phyloP scores from a whole-genome alignment of 2,113 vertebrate genomes.

The Xenopus laevis region DNA sequence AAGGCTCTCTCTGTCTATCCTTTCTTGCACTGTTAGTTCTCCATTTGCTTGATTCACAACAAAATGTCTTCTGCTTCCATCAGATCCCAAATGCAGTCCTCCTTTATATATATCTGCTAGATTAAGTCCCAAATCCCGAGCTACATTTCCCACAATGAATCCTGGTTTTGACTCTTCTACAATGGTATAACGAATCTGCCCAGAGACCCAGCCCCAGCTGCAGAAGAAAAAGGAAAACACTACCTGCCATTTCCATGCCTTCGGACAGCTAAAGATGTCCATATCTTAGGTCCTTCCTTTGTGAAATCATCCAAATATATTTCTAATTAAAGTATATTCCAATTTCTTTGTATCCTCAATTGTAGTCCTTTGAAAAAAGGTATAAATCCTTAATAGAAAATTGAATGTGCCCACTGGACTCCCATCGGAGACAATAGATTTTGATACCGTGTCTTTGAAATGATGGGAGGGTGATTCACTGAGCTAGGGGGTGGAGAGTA shows the following conservation, averaged over 20 bases:
- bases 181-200: constrained; percentile 72
- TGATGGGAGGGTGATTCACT: constrained; percentile 36
- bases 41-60: constrained; percentile 24
- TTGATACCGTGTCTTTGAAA: constrained; percentile 30
- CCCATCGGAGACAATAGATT: constrained; percentile 8
- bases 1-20: constrained; percentile 36
- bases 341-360: neutral
- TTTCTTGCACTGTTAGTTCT: constrained; percentile 16
- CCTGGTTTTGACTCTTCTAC: constrained; percentile 72
- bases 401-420: neutral
- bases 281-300: constrained; percentile 56
- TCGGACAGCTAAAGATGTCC: constrained; percentile 58
- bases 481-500: constrained; percentile 33
- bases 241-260: constrained; percentile 75
- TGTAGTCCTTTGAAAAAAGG: constrained; percentile 6
- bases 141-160: constrained; percentile 72
- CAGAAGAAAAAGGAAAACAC: constrained; percentile 67
- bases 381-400: constrained; percentile 1
- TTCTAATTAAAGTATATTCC: neutral
- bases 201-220: constrained; percentile 68
- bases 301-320: neutral
- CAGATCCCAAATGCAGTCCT: constrained; percentile 59
- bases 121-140: constrained; percentile 71
- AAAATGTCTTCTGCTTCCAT: constrained; percentile 18
- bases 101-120: constrained; percentile 30